Percentiles rank a stretch among this genome's conserved stretches.
These are phyloP conservation scores for Pterostichus madidus DNA, from an alignment of 2,888 invertebrate species.

Conservation along the genomic window DNA sequence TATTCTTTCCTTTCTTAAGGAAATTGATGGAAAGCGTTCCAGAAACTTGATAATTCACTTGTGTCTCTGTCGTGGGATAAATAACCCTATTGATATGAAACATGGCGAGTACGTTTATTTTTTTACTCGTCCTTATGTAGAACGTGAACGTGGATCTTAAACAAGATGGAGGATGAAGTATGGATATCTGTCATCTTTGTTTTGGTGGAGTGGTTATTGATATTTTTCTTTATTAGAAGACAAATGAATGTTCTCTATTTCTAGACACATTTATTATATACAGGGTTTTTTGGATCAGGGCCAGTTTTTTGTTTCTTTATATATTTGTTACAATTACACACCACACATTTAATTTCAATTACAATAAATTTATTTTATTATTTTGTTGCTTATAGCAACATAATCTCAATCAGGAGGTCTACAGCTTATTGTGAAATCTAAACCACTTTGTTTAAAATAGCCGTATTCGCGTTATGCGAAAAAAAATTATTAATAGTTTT, in stretches of 20 bases:
- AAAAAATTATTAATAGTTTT: no score
- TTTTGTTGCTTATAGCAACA: no score
- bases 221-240: neutral
- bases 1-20: constrained; percentile 17
- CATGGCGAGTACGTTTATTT: neutral
- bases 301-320: no score
- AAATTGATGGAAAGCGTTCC: constrained; percentile 27
- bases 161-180: constrained; percentile 6
- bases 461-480: no score
- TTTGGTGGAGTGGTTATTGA: neutral
- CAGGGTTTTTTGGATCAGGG: neutral
- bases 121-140: no score
- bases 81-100: constrained; percentile 1
- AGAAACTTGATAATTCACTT: constrained; percentile 21
- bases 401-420: no score
- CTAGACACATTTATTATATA: neutral
- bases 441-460: no score
- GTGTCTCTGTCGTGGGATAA: neutral
- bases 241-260: constrained; percentile 13
- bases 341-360: no score
- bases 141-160: constrained; percentile 2
- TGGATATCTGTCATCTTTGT: constrained; percentile 19
- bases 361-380: no score
- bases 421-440: no score
- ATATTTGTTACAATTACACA: no score